These are phyloP conservation scores for Daptonema setosum DNA, from an alignment of 2,888 invertebrate species.

Conservation along the genomic window DNA sequence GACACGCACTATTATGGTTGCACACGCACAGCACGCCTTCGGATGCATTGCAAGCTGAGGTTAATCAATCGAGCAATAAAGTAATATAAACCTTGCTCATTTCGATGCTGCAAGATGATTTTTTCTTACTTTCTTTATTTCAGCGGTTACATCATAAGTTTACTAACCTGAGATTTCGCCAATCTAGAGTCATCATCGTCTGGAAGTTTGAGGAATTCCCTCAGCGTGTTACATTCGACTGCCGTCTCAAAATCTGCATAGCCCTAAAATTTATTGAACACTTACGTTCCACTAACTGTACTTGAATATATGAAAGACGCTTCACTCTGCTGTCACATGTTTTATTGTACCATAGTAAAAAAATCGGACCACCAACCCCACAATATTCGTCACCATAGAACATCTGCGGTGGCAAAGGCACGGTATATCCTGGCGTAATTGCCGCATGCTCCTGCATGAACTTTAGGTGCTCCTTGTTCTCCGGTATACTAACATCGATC, in stretches of 20 bases:
- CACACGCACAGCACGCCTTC: no score
- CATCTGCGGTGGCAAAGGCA: constrained; percentile 59
- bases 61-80: no score
- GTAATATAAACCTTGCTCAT: no score
- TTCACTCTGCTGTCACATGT: no score
- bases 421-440: constrained; percentile 14
- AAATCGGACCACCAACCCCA: constrained; percentile 53
- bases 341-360: no score
- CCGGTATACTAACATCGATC: constrained; percentile 80
- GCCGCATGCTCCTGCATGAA: constrained; percentile 60
- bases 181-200: neutral
- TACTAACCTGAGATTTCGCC: neutral
- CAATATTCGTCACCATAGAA: constrained; percentile 75
- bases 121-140: no score
- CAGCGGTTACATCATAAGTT: no score
- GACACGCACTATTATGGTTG: no score
- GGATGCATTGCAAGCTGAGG: no score
- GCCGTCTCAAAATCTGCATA: constrained; percentile 65
- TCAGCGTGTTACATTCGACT: constrained; percentile 49
- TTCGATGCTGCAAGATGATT: no score
- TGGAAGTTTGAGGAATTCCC: constrained; percentile 54
- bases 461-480: constrained; percentile 60
- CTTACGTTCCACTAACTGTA: no score
- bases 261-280: constrained; percentile 39
- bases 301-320: no score